Conservation (phyloP, 1,140 invertebrate genomes). For the Carcinoscorpius rotundicauda region DNA sequence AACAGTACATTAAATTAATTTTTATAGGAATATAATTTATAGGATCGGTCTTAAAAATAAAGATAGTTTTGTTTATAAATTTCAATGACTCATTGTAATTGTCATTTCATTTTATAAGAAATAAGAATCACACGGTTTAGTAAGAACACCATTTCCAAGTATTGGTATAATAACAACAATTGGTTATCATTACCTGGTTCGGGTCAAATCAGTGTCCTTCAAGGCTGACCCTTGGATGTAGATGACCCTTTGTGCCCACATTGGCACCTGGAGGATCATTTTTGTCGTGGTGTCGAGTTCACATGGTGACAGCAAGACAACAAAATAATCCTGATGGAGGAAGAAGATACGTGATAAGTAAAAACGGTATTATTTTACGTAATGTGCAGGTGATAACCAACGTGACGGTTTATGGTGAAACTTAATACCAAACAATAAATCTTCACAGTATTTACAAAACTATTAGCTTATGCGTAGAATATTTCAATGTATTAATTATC, state of each 20-base stretch:
- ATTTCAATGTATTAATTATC: no score
- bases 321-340: conserved; percentile 85
- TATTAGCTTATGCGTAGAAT: no score
- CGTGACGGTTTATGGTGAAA: no score
- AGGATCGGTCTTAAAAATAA: not conserved
- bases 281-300: conserved; percentile 93
- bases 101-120: no score
- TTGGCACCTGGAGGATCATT: conserved; percentile 92
- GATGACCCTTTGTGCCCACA: conserved; percentile 93
- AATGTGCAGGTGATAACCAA: no score
- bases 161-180: no score
- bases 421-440: no score
- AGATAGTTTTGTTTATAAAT: not conserved
- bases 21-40: not conserved
- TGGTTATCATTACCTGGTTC: conserved; percentile 44
- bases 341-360: conserved; percentile 10
- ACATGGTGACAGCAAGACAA: conserved; percentile 88
- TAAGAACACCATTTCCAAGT: no score
- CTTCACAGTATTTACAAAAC: no score
- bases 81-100: no score
- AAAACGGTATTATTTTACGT: not conserved
- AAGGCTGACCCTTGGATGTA: conserved; percentile 91
- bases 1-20: conserved; percentile 46
- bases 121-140: no score
- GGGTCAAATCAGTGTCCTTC: conserved; percentile 81